phyloP scores from a whole-genome alignment of 2,888 invertebrate species.

The Diloba caeruleocephala region DNA sequence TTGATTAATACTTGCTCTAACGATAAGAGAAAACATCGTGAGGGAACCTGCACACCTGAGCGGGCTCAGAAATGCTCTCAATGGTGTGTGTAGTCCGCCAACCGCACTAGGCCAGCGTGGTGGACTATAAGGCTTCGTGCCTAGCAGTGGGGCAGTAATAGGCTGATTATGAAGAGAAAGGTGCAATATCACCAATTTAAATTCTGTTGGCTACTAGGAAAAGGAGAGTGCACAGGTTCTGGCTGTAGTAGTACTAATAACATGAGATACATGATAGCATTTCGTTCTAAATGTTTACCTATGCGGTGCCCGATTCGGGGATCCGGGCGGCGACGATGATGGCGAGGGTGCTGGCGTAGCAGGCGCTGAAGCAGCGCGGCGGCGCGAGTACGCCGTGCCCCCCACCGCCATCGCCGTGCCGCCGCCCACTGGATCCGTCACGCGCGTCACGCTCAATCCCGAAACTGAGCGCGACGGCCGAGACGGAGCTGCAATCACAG shows the following conservation, averaged over 20 bases:
- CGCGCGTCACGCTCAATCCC: constrained; percentile 90
- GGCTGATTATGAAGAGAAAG: too few relatives aligned
- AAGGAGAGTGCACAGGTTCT: not conserved
- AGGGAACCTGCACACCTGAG: too few relatives aligned
- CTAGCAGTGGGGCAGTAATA: too few relatives aligned
- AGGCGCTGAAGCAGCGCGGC: constrained; percentile 92
- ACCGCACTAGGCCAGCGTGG: too few relatives aligned
- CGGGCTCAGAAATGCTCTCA: too few relatives aligned
- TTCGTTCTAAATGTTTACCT: constrained; percentile 61
- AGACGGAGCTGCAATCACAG: constrained; percentile 88
- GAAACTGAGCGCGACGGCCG: constrained; percentile 93
- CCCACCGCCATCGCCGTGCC: constrained; percentile 90
- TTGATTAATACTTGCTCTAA: too few relatives aligned
- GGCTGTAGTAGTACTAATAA: not conserved
- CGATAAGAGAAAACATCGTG: too few relatives aligned
- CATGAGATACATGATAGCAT: not conserved
- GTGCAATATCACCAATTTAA: too few relatives aligned
- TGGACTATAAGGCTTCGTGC: too few relatives aligned
- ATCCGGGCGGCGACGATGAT: constrained; percentile 92
- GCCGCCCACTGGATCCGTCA: constrained; percentile 89
- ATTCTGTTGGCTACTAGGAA: too few relatives aligned
- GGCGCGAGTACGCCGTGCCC: constrained; percentile 86
- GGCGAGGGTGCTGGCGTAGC: constrained; percentile 93
- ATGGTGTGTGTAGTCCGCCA: too few relatives aligned
- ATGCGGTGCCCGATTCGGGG: constrained; percentile 83